These are phyloP conservation scores for Prionace glauca DNA, from an alignment of 2,797 vertebrate genomes.

Conservation along the genomic window DNA sequence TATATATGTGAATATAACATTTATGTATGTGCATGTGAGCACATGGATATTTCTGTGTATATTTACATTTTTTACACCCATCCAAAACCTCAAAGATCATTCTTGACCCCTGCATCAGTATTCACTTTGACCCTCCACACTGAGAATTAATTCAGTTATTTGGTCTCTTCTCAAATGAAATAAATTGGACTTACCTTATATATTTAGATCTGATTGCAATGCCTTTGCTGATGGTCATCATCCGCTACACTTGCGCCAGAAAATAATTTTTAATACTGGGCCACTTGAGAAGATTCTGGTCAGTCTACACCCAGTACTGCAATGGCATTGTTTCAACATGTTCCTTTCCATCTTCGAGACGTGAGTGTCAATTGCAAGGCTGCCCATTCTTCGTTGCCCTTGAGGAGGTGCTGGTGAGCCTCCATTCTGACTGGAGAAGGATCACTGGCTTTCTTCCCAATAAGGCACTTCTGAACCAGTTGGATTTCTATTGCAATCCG, in stretches of 20 bases:
- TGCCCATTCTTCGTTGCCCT: neutral
- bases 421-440: neutral
- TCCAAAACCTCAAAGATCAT: neutral
- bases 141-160: too few species aligned
- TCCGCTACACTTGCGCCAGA: neutral
- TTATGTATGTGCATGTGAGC: too few species aligned
- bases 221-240: neutral
- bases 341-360: neutral
- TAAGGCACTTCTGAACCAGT: neutral
- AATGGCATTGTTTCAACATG: neutral
- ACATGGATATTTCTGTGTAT: too few species aligned
- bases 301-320: neutral
- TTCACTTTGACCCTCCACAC: neutral
- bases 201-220: neutral
- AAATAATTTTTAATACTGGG: neutral
- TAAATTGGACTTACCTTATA: neutral
- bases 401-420: neutral
- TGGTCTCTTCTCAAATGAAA: neutral
- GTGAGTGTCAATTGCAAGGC: neutral
- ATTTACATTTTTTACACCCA: neutral
- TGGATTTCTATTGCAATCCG: neutral
- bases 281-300: neutral
- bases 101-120: neutral
- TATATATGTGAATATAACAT: neutral
- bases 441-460: neutral